Percentiles rank a stretch among this genome's conserved stretches.
These are phyloP conservation scores for Lomographa bimaculata DNA, from an alignment of 2,888 invertebrate species.

Conservation along the genomic window DNA sequence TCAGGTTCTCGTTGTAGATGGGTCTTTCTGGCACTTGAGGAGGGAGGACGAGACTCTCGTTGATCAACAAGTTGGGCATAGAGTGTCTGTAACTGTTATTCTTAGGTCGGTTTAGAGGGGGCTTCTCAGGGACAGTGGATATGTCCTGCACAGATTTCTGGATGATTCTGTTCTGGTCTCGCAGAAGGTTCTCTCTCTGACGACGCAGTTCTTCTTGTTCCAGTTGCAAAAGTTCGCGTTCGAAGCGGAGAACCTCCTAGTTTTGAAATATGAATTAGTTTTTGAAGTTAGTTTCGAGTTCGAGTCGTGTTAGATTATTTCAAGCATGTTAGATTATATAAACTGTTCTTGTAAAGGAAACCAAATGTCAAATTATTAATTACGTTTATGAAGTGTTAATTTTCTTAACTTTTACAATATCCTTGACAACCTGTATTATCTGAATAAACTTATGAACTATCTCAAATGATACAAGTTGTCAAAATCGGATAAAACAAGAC, in stretches of 20 bases:
- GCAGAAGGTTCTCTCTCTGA: conserved; percentile 88
- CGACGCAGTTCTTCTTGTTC: conserved; percentile 91
- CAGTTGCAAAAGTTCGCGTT: conserved; percentile 89
- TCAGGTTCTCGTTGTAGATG: conserved; percentile 52
- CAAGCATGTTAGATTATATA: neutral
- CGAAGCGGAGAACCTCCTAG: conserved; percentile 89
- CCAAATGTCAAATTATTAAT: neutral
- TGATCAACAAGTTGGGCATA: conserved; percentile 74
- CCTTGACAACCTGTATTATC: no score
- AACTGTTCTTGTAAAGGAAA: no score
- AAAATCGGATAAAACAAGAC: no score
- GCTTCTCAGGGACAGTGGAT: conserved; percentile 66
- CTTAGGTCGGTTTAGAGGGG: conserved; percentile 49
- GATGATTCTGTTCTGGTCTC: conserved; percentile 85
- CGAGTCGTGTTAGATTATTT: neutral
- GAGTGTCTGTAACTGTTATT: conserved; percentile 70
- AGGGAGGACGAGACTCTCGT: conserved; percentile 56
- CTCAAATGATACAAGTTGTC: no score
- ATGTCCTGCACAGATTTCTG: conserved; percentile 87
- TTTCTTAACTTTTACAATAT: no score
- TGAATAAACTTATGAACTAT: no score
- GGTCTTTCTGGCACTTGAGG: conserved; percentile 44
- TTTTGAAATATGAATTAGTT: conserved; percentile 24
- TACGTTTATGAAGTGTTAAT: no score
- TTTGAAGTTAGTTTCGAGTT: conserved; percentile 7